Evolutionary conservation across 1,140 invertebrate genomes (phyloP), one percentile per base, ranked within the genome.

Genomic region (Philotrypesis tridentata): DNA sequence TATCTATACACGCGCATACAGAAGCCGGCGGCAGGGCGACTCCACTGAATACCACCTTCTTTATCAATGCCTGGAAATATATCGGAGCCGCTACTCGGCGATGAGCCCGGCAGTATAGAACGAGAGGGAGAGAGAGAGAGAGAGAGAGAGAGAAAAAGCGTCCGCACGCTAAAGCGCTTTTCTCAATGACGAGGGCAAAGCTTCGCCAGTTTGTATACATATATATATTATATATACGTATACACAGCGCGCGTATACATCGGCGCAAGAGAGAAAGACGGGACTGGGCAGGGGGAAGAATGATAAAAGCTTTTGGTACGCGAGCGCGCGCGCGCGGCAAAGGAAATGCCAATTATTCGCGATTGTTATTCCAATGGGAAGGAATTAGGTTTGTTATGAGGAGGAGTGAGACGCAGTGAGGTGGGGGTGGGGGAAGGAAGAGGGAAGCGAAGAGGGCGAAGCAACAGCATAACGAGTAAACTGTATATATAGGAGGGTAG

Each of bases 21-120:
- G n/a, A n/a, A n/a, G n/a, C 25, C 31, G 29, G 14, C 43, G 71
- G 23, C 7, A 21, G 63, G 55, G 12, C 79, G 7, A 27, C 33
- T 17, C 60, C 9, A n/a, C 72, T 81, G 71, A 74, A 81, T 75
- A 78, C 75, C 81, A 72, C 67, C 81, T 78, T 82, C 74, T 82
- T 82, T 82, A 78, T 82, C 74, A 78, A 67, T 78, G 31, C 81
- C 78, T 77, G 72, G 75, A 78, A 72, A 82, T 78, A 78, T 77
- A 82, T 78, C 77, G 77, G 37, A 40, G 33, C 14, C 21, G 2
- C 14, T 5, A 31, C 14, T 17, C 71, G 8, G 25, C 43, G 11
- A 12, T 43, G 23, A 68, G 48, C 48, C 48, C n/a, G 21, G n/a
- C 12, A 43, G 12, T 4, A 14, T 8, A 67, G 63, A 29, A 9